Conservation (phyloP, 2,113 vertebrate genomes). For the Carassius carassius region DNA sequence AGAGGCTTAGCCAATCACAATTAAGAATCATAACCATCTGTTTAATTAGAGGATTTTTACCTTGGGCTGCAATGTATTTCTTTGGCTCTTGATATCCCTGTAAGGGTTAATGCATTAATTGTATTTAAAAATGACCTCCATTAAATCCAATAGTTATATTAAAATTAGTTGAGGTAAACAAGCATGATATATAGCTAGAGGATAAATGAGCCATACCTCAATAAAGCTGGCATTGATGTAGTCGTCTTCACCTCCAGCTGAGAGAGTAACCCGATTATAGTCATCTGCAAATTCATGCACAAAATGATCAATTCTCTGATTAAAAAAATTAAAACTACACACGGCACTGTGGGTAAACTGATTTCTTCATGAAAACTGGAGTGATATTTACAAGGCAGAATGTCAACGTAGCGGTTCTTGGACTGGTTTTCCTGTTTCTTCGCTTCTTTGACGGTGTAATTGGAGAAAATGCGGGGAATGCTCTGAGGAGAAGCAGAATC, state of each 20-base stretch:
- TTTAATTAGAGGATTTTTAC: constrained; percentile 65
- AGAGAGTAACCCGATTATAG: constrained; percentile 89
- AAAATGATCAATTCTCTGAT: neutral
- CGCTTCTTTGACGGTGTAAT: constrained; percentile 87
- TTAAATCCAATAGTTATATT: neutral
- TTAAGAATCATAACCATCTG: neutral
- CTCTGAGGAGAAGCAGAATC: constrained; percentile 79
- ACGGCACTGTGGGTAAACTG: neutral
- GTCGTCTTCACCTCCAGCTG: constrained; percentile 80
- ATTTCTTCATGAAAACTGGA: neutral
- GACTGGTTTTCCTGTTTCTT: constrained; percentile 82
- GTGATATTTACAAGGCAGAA: constrained; percentile 88
- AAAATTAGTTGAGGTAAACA: neutral
- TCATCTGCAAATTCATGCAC: constrained; percentile 79
- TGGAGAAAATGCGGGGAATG: constrained; percentile 90
- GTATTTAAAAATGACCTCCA: neutral
- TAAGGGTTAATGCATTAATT: constrained; percentile 28
- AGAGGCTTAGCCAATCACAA: neutral
- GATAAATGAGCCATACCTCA: constrained; percentile 77
- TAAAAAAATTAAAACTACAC: neutral
- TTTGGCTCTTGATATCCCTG: constrained; percentile 94
- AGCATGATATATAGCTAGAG: neutral
- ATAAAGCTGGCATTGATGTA: constrained; percentile 98
- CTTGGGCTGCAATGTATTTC: constrained; percentile 98
- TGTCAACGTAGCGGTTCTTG: constrained; percentile 97